Evolutionary conservation across 2,113 vertebrate species (phyloP).

Genomic region (Epinephelus fuscoguttatus): DNA sequence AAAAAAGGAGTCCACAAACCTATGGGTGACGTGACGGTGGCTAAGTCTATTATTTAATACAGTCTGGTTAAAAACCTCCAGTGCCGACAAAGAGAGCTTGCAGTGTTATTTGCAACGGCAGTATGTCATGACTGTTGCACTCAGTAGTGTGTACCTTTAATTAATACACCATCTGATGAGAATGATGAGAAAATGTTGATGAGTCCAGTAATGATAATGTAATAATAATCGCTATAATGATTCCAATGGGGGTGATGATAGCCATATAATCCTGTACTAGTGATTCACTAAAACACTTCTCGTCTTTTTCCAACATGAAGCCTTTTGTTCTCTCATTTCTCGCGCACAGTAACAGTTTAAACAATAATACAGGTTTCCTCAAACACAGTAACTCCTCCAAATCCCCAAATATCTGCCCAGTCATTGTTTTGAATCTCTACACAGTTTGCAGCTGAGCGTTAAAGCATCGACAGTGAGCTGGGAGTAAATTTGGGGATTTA

Average conservation of each 20-base stretch:
- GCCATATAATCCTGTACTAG: background rate
- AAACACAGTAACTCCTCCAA: background rate
- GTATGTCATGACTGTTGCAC: too few species aligned
- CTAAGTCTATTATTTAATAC: too few species aligned
- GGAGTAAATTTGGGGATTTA: conserved; percentile 7
- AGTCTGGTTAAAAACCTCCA: too few species aligned
- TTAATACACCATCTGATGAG: too few species aligned
- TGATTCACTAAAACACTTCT: background rate
- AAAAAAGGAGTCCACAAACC: too few species aligned
- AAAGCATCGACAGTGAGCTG: background rate
- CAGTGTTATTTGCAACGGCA: too few species aligned
- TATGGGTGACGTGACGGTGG: too few species aligned
- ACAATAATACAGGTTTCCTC: background rate
- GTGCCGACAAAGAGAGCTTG: too few species aligned
- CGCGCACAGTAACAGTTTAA: background rate
- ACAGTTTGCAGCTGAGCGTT: background rate
- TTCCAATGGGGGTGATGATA: background rate
- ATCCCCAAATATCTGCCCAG: conserved; percentile 10
- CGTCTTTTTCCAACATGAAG: background rate
- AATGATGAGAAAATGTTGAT: background rate
- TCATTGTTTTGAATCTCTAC: background rate
- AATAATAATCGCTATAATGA: background rate
- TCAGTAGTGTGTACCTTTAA: too few species aligned
- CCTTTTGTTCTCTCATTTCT: background rate
- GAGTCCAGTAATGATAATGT: too few species aligned